Percentiles rank a stretch among this genome's conserved stretches.
Evolutionary conservation across 2,888 invertebrate species (phyloP).

Genomic region (Drosophila maculinotata): DNA sequence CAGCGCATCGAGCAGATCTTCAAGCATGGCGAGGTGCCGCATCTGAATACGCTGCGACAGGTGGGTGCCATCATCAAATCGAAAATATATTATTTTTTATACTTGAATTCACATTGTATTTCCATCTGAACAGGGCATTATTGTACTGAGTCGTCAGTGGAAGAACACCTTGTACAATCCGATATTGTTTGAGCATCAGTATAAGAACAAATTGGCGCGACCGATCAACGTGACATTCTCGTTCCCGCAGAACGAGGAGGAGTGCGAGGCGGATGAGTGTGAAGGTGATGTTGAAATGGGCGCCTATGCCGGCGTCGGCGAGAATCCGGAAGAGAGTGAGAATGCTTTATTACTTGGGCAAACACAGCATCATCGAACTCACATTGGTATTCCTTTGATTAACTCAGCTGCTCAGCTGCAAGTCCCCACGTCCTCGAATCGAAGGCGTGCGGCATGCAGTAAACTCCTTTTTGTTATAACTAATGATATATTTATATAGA

Average conservation of each 20-base stretch:
- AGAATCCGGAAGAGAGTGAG: conserved; percentile 85
- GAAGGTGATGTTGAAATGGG: conserved; percentile 83
- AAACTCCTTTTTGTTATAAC: conserved; percentile 71
- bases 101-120: not conserved
- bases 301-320: conserved; percentile 82
- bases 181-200: conserved; percentile 94
- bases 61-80: conserved; percentile 84
- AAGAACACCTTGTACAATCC: conserved; percentile 98
- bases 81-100: not conserved
- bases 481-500: conserved; percentile 46
- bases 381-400: conserved; percentile 85
- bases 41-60: conserved; percentile 94
- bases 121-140: conserved; percentile 90
- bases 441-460: conserved; percentile 46
- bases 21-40: conserved; percentile 93
- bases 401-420: conserved; percentile 76
- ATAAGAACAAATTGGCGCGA: conserved; percentile 92
- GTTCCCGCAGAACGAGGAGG: conserved; percentile 92
- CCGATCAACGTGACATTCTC: conserved; percentile 96
- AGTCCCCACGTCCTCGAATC: conserved; percentile 13
- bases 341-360: conserved; percentile 85
- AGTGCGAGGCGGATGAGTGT: conserved; percentile 84
- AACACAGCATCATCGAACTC: conserved; percentile 85
- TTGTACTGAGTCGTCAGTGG: conserved; percentile 98
- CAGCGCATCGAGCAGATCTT: conserved; percentile 93